phyloP scores from a whole-genome alignment of 2,797 vertebrate species.

The Avahi laniger region DNA sequence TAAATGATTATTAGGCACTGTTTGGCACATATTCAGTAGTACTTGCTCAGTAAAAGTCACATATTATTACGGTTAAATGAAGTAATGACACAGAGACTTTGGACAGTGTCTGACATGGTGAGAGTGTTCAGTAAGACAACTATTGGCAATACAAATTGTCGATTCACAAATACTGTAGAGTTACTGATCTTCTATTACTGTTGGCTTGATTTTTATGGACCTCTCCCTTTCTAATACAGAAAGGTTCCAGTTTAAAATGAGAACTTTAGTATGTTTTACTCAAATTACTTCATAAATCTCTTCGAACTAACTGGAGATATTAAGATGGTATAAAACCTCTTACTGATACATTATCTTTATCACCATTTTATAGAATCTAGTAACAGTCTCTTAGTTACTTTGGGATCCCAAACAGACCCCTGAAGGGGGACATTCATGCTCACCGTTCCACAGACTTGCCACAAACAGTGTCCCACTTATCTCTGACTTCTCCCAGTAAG shows the following conservation, averaged over 20 bases:
- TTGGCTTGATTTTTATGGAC: constrained; percentile 35
- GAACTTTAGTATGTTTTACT: background rate
- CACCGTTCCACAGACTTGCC: constrained; percentile 99
- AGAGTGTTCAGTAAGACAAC: background rate
- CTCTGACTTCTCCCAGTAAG: constrained; percentile 95
- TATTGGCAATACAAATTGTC: background rate
- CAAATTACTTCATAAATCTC: background rate
- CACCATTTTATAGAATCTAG: background rate
- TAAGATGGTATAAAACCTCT: background rate
- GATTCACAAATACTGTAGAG: background rate
- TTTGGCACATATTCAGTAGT: background rate
- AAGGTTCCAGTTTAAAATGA: constrained; percentile 32
- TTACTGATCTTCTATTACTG: background rate
- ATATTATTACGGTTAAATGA: background rate
- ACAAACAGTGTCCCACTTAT: constrained; percentile 99
- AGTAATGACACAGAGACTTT: background rate
- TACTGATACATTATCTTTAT: background rate
- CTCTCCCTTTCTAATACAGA: background rate
- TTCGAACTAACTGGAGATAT: background rate
- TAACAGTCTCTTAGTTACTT: background rate
- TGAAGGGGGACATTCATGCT: background rate
- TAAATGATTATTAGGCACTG: background rate
- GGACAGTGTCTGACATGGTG: background rate
- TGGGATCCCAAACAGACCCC: background rate
- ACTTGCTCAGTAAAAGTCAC: background rate